Conservation (phyloP, 2,888 invertebrate species). For the Hanleya hanleyi region DNA sequence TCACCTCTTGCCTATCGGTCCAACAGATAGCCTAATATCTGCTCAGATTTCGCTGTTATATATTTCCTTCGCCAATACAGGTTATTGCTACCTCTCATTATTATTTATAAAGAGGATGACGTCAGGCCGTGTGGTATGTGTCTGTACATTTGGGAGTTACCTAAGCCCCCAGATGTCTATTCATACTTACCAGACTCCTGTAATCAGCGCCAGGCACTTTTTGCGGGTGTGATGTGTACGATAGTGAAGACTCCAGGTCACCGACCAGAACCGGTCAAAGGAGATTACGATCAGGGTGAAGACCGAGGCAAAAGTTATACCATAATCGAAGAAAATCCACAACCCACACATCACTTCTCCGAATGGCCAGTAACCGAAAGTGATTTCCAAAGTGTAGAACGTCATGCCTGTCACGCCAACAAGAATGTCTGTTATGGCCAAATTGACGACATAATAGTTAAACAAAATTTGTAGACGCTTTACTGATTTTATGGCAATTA, state of each 20-base stretch:
- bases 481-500: constrained; percentile 62
- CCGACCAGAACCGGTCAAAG: constrained; percentile 63
- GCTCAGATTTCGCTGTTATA: no score
- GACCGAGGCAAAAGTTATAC: constrained; percentile 72
- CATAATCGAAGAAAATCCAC: constrained; percentile 72
- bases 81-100: no score
- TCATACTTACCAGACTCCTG: constrained; percentile 56
- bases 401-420: constrained; percentile 70
- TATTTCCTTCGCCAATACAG: no score
- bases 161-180: no score
- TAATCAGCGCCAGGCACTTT: constrained; percentile 46
- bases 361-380: constrained; percentile 71
- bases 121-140: no score
- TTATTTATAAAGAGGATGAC: no score
- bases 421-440: constrained; percentile 63
- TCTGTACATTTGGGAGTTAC: no score
- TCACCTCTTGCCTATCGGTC: no score
- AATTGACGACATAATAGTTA: constrained; percentile 59
- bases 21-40: no score
- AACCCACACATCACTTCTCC: constrained; percentile 65
- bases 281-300: constrained; percentile 70
- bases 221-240: constrained; percentile 49
- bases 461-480: constrained; percentile 69
- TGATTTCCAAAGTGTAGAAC: constrained; percentile 64
- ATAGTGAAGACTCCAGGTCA: constrained; percentile 58